Base-by-base conservation (phyloP, 1,140 invertebrate genomes). In the Drosophila subpulchrella region DNA sequence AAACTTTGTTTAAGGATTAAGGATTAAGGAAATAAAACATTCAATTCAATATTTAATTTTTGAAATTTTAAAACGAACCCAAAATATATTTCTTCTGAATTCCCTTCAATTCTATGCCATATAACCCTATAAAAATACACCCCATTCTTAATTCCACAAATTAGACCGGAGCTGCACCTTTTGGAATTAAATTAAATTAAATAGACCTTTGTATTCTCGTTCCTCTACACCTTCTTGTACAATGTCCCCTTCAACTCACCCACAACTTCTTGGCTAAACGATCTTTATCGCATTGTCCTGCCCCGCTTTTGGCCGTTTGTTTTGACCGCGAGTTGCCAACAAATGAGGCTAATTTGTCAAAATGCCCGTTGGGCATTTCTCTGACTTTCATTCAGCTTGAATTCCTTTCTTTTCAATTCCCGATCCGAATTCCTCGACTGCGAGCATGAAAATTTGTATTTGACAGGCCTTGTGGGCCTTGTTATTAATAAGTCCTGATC, bases 281-380 rank as follows among this genome's bases (percentile, higher is more conserved):
- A 84, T 91, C 58, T 61, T 88, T 91, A 91, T 81, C 80, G 66
- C 71, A 50, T 76, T 84, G 78, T 91, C 74, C 80, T 85, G 81
- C 17, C 34, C 61, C 38, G 46, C 12, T 44, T 82, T 65, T 46
- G 58, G 60, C 27, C 15, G 56, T 76, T 85, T 91, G 78, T 91
- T 84, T 81, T 91, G 88, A 90, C 76, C 88, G 59, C 56, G 67
- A 71, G 42, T 71, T 42, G 44, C 62, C 78, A 82, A 91, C 67
- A 91, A 91, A 91, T 91, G 89, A 91, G 80, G 36, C 78, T 66
- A 85, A 91, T 91, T 91, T 91, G 88, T 91, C 89, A 91, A 76
- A 65, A 62, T 47, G 70, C 36, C 46, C 60, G 47, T 70, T 34
- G 61, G 62, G 70, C 59, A 48, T 61, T 47, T 65, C 66, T 47